Base-by-base conservation (phyloP, 2,888 invertebrate genomes). In the Drosophila neoperkinsi region DNA sequence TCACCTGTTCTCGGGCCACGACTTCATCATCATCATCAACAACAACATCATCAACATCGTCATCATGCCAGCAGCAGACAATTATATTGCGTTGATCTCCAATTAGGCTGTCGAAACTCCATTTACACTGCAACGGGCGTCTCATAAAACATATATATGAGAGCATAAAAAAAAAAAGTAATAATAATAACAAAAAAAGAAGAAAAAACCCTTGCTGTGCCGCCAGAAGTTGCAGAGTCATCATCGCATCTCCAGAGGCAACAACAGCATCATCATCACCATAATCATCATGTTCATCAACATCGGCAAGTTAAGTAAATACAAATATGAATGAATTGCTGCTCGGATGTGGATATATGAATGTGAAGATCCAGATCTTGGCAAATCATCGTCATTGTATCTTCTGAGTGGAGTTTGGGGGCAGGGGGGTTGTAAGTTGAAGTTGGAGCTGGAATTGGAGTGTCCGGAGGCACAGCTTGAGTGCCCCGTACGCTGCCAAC, bases 91-190 rank as follows among this genome's bases (percentile, higher is more conserved):
- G 85, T 84, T 87, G 88, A 90, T 90, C 87, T 84, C 85, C 90
- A 90, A 90, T 90, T 90, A 90, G 87, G 90, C 89, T 89, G 89
- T 90, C 89, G 90, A 90, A 90, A 86, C 88, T 88, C 88, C 90
- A 88, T 88, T 89, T 88, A 88, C 89, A 86, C 88, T 81, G 85
- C 84, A 84, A 74, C 84, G 74, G 82, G 78, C 84, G 79, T 81
- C 74, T 77, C 83, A 81, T 80, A 80, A 84, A 84, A 78, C 66
- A 82, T 80, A 50, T 30, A 82, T 80, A 50, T 30, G 28, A 66
- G 60, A 43, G 21, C 64, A 30, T 31, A 5, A 51, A 49, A 55
- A 34, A 56, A 59, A 46, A 7, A 7, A 25, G 57, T n/a, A 71
- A 64, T 52, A 30, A 71, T 60, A 66, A 66, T 34, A 74, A 56